Percentiles rank a stretch among this genome's conserved stretches.
phyloP scores from a whole-genome alignment of 2,113 vertebrate genomes.

The Apistogramma diplotaenia region DNA sequence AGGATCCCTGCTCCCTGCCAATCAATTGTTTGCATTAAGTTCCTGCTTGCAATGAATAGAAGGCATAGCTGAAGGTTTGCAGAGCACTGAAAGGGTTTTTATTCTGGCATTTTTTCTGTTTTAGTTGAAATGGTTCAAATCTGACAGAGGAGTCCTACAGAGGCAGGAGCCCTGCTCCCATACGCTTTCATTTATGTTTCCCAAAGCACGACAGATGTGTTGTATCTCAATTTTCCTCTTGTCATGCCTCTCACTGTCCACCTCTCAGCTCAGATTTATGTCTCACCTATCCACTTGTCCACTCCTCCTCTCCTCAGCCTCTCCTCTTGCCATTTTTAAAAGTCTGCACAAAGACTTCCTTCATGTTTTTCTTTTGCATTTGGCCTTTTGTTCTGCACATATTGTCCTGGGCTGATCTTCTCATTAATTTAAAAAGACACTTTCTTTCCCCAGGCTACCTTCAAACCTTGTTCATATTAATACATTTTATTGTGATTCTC shows the following conservation, averaged over 20 bases:
- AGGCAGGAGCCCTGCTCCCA: neutral
- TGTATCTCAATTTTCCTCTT: constrained; percentile 10
- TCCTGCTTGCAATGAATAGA: neutral
- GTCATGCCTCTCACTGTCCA: neutral
- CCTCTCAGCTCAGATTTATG: constrained; percentile 2
- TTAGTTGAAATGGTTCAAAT: neutral
- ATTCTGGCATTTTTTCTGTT: neutral
- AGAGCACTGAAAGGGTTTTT: neutral
- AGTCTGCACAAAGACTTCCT: neutral
- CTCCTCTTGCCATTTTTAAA: neutral
- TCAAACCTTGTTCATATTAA: neutral
- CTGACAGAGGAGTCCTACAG: neutral
- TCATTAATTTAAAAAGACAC: neutral
- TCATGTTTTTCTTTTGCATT: neutral
- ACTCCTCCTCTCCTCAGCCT: neutral
- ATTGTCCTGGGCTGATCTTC: neutral
- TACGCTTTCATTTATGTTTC: constrained; percentile 20
- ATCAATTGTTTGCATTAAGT: constrained; percentile 10
- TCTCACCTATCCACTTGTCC: neutral
- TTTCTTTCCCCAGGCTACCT: neutral
- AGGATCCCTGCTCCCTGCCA: neutral
- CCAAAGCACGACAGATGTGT: constrained; percentile 25
- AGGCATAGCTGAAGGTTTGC: too few relatives aligned
- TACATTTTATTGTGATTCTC: neutral
- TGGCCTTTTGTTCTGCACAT: neutral